phyloP scores from a whole-genome alignment of 2,113 vertebrate genomes.

The Sakesphorus luctuosus region DNA sequence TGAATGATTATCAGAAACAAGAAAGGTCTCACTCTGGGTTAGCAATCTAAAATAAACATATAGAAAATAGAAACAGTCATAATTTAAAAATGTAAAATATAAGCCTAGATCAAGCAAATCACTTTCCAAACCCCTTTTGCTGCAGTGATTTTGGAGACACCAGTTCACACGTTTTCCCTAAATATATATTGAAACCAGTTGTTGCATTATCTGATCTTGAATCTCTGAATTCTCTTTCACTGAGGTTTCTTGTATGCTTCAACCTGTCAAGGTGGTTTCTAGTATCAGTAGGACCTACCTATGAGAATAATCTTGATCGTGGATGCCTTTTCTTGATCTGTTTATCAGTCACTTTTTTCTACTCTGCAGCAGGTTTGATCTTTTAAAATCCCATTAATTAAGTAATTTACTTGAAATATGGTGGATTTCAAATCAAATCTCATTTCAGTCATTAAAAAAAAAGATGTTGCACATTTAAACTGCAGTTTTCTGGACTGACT shows the following conservation, averaged over 20 bases:
- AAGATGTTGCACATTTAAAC: neutral
- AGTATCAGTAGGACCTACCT: neutral
- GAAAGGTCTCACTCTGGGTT: neutral
- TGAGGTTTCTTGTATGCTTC: neutral
- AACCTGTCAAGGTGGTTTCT: neutral
- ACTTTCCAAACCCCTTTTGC: neutral
- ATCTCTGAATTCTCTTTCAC: neutral
- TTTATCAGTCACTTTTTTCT: neutral
- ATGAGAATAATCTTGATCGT: neutral
- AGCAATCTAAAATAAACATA: neutral
- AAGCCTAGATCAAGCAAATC: neutral
- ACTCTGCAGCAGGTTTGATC: fast-evolving
- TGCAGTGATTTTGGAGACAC: neutral
- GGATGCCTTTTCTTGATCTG: neutral
- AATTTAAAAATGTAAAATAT: neutral
- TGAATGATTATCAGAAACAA: neutral
- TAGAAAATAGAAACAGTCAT: neutral
- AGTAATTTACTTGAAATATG: neutral
- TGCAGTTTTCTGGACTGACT: neutral
- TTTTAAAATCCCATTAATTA: neutral
- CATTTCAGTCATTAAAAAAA: neutral
- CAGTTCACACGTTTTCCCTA: neutral
- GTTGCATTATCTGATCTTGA: neutral
- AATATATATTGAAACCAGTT: neutral
- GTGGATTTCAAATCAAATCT: neutral